A percentile compares a stretch with the other conserved stretches of the same genome.
Conservation (phyloP, 2,797 vertebrate genomes). For the Sebastes minor region DNA sequence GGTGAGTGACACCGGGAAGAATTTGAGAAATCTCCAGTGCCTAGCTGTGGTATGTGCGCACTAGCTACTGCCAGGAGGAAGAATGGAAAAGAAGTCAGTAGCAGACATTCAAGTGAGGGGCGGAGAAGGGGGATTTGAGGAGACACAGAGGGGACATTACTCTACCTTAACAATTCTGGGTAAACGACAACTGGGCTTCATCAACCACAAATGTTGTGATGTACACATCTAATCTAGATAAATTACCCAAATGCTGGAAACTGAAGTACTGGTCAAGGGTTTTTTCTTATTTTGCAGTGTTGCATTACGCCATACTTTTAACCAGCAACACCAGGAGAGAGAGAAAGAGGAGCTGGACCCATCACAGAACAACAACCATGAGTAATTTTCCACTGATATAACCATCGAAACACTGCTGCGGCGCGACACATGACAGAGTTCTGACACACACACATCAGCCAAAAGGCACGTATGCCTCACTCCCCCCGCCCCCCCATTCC, state of each 20-base stretch:
- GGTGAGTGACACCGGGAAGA: slow-evolving; percentile 69
- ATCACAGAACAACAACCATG: slow-evolving; percentile 62
- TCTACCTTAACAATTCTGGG: slow-evolving; percentile 9
- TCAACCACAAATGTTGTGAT: background rate
- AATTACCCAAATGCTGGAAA: slow-evolving; percentile 6
- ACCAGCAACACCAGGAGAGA: slow-evolving; percentile 7
- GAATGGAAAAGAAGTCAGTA: slow-evolving; percentile 69
- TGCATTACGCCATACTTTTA: slow-evolving; percentile 22
- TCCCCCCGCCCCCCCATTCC: background rate
- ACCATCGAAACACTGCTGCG: slow-evolving; percentile 56
- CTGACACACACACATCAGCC: slow-evolving; percentile 44
- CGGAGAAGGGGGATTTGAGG: background rate
- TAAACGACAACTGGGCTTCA: slow-evolving; percentile 18
- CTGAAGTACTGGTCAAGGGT: background rate
- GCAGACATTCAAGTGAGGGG: slow-evolving; percentile 18
- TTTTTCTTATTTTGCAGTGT: background rate
- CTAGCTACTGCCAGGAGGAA: slow-evolving; percentile 51
- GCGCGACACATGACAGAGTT: slow-evolving; percentile 59
- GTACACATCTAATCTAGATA: slow-evolving; percentile 7
- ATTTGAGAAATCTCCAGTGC: slow-evolving; percentile 81
- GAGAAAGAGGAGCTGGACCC: slow-evolving; percentile 33
- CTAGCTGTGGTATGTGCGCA: slow-evolving; percentile 67
- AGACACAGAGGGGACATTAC: slow-evolving; percentile 17
- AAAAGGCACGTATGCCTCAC: slow-evolving; percentile 30
- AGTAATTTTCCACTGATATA: slow-evolving; percentile 80